Conservation (phyloP, 30 jellyfish, hydroid and myxozoan genomes). For the Aurelia coerulea region DNA sequence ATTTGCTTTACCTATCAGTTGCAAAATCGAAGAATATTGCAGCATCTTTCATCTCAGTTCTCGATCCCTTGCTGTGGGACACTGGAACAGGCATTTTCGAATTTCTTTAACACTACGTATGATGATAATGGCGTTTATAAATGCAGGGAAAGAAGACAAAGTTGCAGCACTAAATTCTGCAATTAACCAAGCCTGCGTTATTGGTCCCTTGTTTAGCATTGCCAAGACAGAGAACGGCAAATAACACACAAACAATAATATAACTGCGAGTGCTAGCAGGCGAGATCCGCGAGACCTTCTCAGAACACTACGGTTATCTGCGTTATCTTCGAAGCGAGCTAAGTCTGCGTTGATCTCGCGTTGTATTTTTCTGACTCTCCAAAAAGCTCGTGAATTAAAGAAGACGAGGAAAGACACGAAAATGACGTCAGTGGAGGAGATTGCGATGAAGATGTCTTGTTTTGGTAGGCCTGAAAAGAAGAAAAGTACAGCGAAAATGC, state of each 20-base stretch:
- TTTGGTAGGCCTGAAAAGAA: slow-evolving; percentile 2
- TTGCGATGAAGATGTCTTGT: neutral
- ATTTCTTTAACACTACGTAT: neutral
- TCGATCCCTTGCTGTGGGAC: too few species aligned
- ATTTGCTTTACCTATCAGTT: too few species aligned
- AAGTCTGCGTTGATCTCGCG: neutral
- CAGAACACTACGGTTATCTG: slow-evolving; percentile 4
- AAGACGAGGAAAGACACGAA: neutral
- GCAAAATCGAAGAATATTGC: too few species aligned
- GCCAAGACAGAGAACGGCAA: slow-evolving; percentile 20
- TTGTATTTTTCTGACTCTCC: slow-evolving; percentile 14
- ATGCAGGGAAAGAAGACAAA: slow-evolving; percentile 17
- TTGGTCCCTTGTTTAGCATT: neutral
- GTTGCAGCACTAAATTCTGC: neutral
- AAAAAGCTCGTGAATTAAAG: slow-evolving; percentile 7
- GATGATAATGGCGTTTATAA: slow-evolving; percentile 16
- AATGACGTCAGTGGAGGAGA: slow-evolving; percentile 4
- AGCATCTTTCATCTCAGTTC: too few species aligned
- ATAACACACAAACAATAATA: slow-evolving; percentile 15
- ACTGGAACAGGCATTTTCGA: slow-evolving; percentile 2
- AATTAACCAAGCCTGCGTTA: slow-evolving; percentile 8
- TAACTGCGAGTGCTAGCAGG: neutral
- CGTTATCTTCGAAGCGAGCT: slow-evolving; percentile 19
- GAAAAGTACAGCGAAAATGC: neutral
- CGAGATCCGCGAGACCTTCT: slow-evolving; percentile 37